These are phyloP conservation scores for Agriopis leucophaearia DNA, from an alignment of 2,888 invertebrate genomes.

Conservation along the genomic window DNA sequence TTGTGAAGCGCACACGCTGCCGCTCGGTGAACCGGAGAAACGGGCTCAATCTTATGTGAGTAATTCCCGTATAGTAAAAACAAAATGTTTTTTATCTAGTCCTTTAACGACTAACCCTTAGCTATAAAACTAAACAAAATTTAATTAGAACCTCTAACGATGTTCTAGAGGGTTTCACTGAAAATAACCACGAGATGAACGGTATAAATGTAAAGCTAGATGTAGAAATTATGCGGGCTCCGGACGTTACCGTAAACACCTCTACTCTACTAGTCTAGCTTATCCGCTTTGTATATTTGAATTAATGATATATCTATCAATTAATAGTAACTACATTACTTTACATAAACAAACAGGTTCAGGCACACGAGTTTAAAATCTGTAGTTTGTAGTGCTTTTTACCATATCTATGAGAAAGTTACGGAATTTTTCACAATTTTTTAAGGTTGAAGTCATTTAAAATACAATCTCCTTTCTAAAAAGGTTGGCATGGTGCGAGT, in stretches of 20 bases:
- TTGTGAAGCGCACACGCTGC: too few species aligned
- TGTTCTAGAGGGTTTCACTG: neutral
- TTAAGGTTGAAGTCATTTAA: too few species aligned
- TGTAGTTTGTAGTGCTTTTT: too few species aligned
- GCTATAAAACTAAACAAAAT: slow-evolving; percentile 7
- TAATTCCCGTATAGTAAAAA: neutral
- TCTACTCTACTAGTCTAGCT: slow-evolving; percentile 1
- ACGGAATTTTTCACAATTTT: too few species aligned
- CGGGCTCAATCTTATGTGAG: too few species aligned
- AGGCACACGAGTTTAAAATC: too few species aligned
- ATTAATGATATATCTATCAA: neutral
- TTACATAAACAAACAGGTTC: too few species aligned
- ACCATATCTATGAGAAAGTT: too few species aligned
- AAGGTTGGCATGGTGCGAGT: too few species aligned
- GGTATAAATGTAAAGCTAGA: slow-evolving; percentile 20
- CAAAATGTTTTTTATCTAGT: neutral
- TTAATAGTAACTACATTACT: too few species aligned
- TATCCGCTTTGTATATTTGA: neutral
- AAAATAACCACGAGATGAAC: slow-evolving; percentile 31
- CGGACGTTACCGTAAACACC: slow-evolving; percentile 57
- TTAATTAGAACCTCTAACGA: slow-evolving; percentile 13
- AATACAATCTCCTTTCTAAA: too few species aligned
- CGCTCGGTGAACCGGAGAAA: too few species aligned
- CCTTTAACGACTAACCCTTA: neutral
- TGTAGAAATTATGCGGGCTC: slow-evolving; percentile 72